Percentiles rank a stretch among this genome's conserved stretches.
These are phyloP conservation scores for Pipistrellus nathusii DNA, from an alignment of 2,797 vertebrate species.

Conservation along the genomic window DNA sequence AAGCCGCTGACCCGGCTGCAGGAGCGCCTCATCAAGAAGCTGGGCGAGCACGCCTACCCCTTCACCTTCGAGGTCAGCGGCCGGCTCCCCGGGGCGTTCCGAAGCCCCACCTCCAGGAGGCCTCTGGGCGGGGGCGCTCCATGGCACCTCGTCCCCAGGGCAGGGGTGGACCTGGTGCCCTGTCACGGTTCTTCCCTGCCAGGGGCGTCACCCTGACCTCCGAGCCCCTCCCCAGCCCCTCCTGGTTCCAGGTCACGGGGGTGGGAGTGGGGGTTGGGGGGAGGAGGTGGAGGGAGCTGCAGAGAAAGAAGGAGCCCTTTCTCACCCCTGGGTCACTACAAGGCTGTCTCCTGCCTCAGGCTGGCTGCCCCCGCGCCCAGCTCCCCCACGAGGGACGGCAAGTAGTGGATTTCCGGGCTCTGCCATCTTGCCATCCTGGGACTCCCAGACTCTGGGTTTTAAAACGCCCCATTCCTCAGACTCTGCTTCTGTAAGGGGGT, in stretches of 20 bases:
- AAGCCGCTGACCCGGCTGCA: conserved; percentile 94
- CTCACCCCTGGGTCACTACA: background rate
- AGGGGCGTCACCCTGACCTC: background rate
- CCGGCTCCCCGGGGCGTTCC: background rate
- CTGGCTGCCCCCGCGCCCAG: background rate
- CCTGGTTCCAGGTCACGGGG: background rate
- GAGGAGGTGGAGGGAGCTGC: background rate
- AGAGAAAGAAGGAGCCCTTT: background rate
- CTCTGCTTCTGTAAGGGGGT: background rate
- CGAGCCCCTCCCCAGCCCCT: background rate
- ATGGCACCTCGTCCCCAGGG: no score
- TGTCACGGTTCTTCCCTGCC: background rate
- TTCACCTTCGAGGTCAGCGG: conserved; percentile 94
- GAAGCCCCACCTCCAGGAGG: background rate
- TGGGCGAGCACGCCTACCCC: conserved; percentile 95
- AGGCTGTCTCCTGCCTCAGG: background rate
- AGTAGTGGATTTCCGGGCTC: background rate
- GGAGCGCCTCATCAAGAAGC: conserved; percentile 96
- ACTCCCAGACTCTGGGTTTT: background rate
- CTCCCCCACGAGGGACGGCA: background rate
- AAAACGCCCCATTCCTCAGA: background rate
- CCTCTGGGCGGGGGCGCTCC: background rate
- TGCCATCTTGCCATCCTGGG: background rate
- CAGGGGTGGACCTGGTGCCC: background rate
- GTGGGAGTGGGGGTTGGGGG: background rate